Conservation (phyloP, 1,140 invertebrate genomes). For the Littorina saxatilis region DNA sequence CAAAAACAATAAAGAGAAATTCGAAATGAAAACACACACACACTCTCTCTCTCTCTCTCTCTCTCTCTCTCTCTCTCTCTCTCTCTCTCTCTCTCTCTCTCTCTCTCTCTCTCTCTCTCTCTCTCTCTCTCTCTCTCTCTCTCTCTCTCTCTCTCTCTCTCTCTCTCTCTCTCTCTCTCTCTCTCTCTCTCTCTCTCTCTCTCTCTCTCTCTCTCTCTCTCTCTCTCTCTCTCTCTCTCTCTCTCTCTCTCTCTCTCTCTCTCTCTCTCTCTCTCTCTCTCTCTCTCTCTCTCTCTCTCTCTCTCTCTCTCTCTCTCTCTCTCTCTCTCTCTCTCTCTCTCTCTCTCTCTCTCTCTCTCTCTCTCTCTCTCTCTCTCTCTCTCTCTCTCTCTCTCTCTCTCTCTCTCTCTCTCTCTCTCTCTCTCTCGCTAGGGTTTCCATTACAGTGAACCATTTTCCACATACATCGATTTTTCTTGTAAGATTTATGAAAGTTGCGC, state of each 20-base stretch:
- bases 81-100: background rate
- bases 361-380: background rate
- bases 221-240: background rate
- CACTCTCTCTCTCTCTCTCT: background rate
- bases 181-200: background rate
- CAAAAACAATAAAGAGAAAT: background rate
- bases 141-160: background rate
- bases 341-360: slow-evolving; percentile 7
- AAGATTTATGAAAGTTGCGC: too few relatives aligned
- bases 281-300: background rate
- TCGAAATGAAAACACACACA: background rate
- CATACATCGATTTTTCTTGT: too few relatives aligned
- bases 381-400: background rate
- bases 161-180: background rate
- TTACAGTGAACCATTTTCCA: too few relatives aligned
- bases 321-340: slow-evolving; percentile 3
- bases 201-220: background rate
- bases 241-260: background rate
- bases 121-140: background rate
- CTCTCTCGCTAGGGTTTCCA: too few relatives aligned
- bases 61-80: background rate
- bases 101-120: background rate
- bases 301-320: background rate
- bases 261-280: background rate
- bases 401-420: too few relatives aligned